Evolutionary conservation across 2,113 vertebrate species (phyloP).

Genomic region (Eupsittula cactorum): DNA sequence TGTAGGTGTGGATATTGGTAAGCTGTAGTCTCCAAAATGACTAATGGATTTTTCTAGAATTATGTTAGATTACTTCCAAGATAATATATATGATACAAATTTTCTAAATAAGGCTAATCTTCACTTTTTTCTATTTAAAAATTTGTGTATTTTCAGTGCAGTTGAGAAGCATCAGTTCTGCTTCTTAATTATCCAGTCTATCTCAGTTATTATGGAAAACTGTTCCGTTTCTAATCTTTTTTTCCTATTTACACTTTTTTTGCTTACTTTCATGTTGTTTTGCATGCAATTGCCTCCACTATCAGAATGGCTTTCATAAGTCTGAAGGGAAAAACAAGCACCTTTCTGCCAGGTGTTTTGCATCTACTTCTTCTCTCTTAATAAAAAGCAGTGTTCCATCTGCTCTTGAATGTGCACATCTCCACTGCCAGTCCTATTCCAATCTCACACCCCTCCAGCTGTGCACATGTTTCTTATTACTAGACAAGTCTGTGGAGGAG

Average conservation of each 20-base stretch:
- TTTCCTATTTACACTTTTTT: neutral
- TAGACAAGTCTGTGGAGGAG: slow-evolving; percentile 29
- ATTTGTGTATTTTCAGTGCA: neutral
- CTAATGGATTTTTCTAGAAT: neutral
- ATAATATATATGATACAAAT: neutral
- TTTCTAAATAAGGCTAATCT: neutral
- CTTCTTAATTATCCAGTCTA: neutral
- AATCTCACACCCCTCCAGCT: slow-evolving; percentile 26
- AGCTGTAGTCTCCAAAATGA: neutral
- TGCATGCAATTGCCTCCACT: neutral
- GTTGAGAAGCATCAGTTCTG: neutral
- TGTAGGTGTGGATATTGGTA: neutral
- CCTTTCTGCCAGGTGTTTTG: slow-evolving; percentile 64
- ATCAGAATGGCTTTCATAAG: neutral
- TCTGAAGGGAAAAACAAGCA: slow-evolving; percentile 1
- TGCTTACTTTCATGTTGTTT: neutral
- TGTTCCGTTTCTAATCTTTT: neutral
- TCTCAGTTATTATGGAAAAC: neutral
- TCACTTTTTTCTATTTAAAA: neutral
- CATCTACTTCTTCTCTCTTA: slow-evolving; percentile 54
- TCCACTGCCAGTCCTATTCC: neutral
- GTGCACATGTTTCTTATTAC: slow-evolving; percentile 54
- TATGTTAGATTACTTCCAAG: neutral
- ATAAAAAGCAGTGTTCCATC: slow-evolving; percentile 60
- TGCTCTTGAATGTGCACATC: slow-evolving; percentile 49